Evolutionary conservation across 2,113 vertebrate species (phyloP).

Genomic region (Brachyhypopomus gauderio): DNA sequence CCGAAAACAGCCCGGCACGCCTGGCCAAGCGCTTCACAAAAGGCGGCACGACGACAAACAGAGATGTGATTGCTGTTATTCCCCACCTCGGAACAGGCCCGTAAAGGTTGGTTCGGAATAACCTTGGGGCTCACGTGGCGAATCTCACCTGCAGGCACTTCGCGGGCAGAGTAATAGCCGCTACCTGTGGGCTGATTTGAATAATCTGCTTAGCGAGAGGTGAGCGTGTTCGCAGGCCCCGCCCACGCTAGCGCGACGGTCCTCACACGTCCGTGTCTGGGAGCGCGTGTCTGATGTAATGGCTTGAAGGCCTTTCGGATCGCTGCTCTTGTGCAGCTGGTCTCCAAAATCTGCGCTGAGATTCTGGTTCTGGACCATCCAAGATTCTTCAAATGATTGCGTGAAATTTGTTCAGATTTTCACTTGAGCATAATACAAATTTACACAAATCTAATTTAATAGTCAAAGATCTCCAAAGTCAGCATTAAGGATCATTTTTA

Average conservation of each 20-base stretch:
- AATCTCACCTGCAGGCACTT: constrained; percentile 35
- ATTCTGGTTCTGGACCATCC: too few relatives aligned
- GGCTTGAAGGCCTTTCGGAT: too few relatives aligned
- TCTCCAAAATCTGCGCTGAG: too few relatives aligned
- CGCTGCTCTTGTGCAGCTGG: too few relatives aligned
- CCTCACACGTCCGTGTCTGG: not conserved
- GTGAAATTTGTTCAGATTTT: too few relatives aligned
- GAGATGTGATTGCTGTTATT: constrained; percentile 32
- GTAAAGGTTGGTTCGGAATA: constrained; percentile 33
- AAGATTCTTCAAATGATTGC: too few relatives aligned
- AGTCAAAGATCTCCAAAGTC: too few relatives aligned
- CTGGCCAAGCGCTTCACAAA: not conserved
- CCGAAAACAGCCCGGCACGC: not conserved
- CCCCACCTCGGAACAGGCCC: constrained; percentile 13
- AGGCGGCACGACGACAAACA: not conserved
- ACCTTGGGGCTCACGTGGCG: constrained; percentile 28
- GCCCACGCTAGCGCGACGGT: constrained; percentile 34
- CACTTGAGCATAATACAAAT: too few relatives aligned
- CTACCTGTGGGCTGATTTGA: constrained; percentile 48
- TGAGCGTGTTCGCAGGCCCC: constrained; percentile 24
- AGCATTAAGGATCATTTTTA: too few relatives aligned
- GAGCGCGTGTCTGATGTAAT: too few relatives aligned
- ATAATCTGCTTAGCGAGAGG: constrained; percentile 48
- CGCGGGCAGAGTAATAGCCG: constrained; percentile 34
- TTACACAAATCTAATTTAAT: too few relatives aligned